Evolutionary conservation across 92 coral and sea anemone species (phyloP).

Genomic region (Virgularia gustaviana): DNA sequence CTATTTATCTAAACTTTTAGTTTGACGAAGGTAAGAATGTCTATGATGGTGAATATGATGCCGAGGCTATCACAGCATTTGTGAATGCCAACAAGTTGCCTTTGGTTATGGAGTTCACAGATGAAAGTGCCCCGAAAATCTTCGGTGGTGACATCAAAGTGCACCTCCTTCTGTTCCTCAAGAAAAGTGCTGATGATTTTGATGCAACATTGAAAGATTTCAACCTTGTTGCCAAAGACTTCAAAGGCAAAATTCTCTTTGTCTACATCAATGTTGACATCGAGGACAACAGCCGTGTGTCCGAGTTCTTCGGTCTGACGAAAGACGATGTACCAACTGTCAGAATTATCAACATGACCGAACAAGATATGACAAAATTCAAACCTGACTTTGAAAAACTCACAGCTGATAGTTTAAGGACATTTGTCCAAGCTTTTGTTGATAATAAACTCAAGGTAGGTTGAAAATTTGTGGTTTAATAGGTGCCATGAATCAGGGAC

Average conservation of each 20-base stretch:
- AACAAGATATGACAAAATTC: constrained; percentile 92
- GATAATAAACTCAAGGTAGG: constrained; percentile 86
- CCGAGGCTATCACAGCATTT: constrained; percentile 69
- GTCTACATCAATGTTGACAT: constrained; percentile 81
- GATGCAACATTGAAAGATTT: constrained; percentile 65
- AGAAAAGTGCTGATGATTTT: constrained; percentile 73
- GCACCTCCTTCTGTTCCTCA: constrained; percentile 76
- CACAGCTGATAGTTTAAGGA: constrained; percentile 59
- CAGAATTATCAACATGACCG: constrained; percentile 92
- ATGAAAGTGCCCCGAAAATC: constrained; percentile 99
- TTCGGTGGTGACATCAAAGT: constrained; percentile 95
- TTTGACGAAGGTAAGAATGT: constrained; percentile 94
- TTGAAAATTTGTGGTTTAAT: not conserved
- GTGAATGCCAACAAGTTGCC: constrained; percentile 96
- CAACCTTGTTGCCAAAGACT: constrained; percentile 77
- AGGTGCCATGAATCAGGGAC: not conserved
- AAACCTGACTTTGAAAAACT: constrained; percentile 77
- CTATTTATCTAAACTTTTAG: too few relatives aligned
- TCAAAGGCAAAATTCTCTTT: constrained; percentile 92
- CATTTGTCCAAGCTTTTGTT: constrained; percentile 72
- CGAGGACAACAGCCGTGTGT: constrained; percentile 91
- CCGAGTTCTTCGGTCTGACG: constrained; percentile 90
- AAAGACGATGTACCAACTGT: constrained; percentile 80
- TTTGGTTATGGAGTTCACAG: constrained; percentile 95
- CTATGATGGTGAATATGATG: constrained; percentile 76